phyloP scores from a whole-genome alignment of 2,888 invertebrate genomes.

The Mythimna vitellina region DNA sequence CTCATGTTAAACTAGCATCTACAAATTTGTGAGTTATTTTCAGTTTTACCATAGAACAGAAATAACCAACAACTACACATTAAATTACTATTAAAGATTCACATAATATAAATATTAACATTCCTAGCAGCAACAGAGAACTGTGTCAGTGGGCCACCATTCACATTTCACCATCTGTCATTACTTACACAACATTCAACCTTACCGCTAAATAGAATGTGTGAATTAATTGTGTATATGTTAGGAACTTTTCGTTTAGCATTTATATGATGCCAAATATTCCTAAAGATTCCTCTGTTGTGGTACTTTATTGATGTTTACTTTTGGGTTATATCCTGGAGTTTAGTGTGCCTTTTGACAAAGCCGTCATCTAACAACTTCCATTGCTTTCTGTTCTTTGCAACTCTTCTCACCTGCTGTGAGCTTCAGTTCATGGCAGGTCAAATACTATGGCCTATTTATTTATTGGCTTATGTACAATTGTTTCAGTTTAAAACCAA shows the following conservation, averaged over 20 bases:
- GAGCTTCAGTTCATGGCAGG: too few species aligned
- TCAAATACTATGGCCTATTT: too few species aligned
- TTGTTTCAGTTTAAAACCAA: too few species aligned
- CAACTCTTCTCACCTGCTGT: too few species aligned
- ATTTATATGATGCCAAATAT: not conserved
- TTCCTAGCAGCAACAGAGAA: conserved; percentile 30
- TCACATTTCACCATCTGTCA: conserved; percentile 48
- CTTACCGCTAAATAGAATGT: conserved; percentile 22
- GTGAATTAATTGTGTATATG: not conserved
- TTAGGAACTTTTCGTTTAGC: conserved; percentile 2
- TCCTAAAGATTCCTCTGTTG: too few species aligned
- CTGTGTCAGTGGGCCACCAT: conserved; percentile 54
- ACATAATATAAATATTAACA: conserved; percentile 18
- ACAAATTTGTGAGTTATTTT: not conserved
- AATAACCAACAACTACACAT: not conserved
- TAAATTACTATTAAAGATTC: not conserved
- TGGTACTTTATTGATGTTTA: too few species aligned
- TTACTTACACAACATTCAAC: conserved; percentile 52
- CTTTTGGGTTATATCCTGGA: too few species aligned
- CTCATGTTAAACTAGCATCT: too few species aligned
- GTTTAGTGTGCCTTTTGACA: too few species aligned
- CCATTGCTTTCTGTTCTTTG: too few species aligned
- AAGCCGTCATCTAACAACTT: too few species aligned
- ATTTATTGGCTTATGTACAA: too few species aligned
- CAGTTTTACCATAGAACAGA: not conserved